These are phyloP conservation scores for Camarhynchus parvulus DNA, from an alignment of 2,113 vertebrate genomes.

Conservation along the genomic window DNA sequence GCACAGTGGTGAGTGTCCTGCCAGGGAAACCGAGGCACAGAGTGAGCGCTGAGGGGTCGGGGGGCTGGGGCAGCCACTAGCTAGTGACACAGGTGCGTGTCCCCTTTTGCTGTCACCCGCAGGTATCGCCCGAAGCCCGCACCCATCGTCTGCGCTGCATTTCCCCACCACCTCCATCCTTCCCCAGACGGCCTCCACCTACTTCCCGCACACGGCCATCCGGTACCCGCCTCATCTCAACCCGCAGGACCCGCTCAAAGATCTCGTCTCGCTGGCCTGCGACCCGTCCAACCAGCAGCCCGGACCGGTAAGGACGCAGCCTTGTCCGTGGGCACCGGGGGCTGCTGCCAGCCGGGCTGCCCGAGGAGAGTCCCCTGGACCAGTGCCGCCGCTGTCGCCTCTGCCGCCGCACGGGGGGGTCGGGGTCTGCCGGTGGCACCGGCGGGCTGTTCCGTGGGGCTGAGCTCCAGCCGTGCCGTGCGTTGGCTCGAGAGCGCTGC, in stretches of 20 bases:
- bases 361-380: background rate
- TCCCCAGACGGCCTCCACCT: slow-evolving; percentile 86
- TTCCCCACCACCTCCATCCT: slow-evolving; percentile 90
- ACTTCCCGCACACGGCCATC: slow-evolving; percentile 94
- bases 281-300: slow-evolving; percentile 92
- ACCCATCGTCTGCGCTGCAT: slow-evolving; percentile 92
- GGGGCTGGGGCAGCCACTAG: background rate
- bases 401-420: background rate
- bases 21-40: background rate
- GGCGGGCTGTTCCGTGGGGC: background rate
- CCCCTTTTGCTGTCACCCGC: background rate
- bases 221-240: slow-evolving; percentile 95
- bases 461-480: background rate
- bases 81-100: background rate
- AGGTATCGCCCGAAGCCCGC: slow-evolving; percentile 92
- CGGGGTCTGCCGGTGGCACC: rapidly evolving
- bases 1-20: slow-evolving; percentile 88
- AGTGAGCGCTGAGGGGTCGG: rapidly evolving
- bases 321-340: background rate
- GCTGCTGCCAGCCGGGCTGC: background rate
- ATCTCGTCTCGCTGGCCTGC: slow-evolving; percentile 94
- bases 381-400: background rate
- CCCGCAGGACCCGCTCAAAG: slow-evolving; percentile 95
- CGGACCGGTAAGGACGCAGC: slow-evolving; percentile 86
- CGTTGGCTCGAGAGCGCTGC: background rate